Conservation (phyloP, 92 coral and sea anemone genomes). For the Zoanthus sociatus region DNA sequence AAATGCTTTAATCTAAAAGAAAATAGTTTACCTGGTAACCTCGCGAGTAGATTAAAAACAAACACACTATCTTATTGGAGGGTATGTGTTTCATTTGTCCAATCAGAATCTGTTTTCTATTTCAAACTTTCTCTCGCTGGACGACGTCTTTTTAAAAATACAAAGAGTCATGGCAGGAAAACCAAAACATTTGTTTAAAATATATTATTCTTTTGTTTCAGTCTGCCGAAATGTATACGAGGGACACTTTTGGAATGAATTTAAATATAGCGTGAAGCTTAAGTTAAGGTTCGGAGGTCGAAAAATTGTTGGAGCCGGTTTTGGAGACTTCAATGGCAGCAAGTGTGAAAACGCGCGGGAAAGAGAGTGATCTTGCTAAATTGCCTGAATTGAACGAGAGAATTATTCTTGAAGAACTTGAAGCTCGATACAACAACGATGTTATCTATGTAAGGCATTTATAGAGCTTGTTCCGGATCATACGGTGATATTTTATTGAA, state of each 20-base stretch:
- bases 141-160: not conserved
- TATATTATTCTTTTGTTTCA: constrained; percentile 13
- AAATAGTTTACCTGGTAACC: too few species aligned
- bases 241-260: not conserved
- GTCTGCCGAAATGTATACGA: constrained; percentile 4
- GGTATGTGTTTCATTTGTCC: not conserved
- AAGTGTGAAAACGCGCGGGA: constrained; percentile 26
- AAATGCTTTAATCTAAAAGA: too few species aligned
- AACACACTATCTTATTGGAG: constrained; percentile 8
- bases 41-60: too few species aligned
- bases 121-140: not conserved
- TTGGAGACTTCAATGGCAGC: not conserved
- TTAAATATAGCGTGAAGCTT: not conserved
- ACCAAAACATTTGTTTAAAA: constrained; percentile 1
- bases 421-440: constrained; percentile 73
- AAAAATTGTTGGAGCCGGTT: not conserved
- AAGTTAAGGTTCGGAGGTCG: not conserved
- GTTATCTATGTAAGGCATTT: constrained; percentile 75
- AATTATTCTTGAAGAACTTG: constrained; percentile 79
- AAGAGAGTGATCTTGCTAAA: constrained; percentile 76
- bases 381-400: constrained; percentile 72
- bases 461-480: not conserved
- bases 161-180: constrained; percentile 30
- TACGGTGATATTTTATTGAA: not conserved
- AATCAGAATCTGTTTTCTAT: constrained; percentile 13